Percentiles rank a stretch among this genome's conserved stretches.
phyloP scores from a whole-genome alignment of 2,113 vertebrate genomes.

The Alethe diademata region DNA sequence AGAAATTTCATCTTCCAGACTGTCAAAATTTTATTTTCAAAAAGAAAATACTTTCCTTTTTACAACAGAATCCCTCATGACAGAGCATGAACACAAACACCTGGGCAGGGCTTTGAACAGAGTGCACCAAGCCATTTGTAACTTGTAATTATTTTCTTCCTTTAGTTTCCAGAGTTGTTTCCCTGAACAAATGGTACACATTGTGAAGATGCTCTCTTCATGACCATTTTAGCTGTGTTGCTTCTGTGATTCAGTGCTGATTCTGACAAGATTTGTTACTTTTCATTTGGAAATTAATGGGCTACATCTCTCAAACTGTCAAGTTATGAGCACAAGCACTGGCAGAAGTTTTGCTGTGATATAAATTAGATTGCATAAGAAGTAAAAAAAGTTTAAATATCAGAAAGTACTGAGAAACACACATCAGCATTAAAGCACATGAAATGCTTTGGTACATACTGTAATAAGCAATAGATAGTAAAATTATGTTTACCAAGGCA shows the following conservation, averaged over 20 bases:
- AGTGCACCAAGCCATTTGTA: neutral
- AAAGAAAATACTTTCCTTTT: neutral
- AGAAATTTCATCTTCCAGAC: neutral
- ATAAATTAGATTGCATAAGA: neutral
- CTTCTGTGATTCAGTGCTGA: neutral
- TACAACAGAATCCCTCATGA: neutral
- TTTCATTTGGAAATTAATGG: neutral
- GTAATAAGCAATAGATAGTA: neutral
- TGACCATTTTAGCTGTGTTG: neutral
- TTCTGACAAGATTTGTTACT: neutral
- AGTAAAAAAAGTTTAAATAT: neutral
- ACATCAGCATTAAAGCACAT: neutral
- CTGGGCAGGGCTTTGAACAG: neutral
- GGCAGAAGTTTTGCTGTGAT: neutral
- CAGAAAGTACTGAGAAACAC: neutral
- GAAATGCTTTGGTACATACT: neutral
- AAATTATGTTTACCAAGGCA: neutral
- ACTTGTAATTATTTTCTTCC: neutral
- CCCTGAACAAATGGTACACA: neutral
- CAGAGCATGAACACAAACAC: neutral
- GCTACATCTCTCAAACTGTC: neutral
- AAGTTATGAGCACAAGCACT: neutral
- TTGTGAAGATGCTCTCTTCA: neutral
- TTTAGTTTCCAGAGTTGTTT: neutral
- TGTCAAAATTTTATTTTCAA: neutral